A percentile compares a stretch with the other conserved stretches of the same genome.
Conservation (phyloP, 2,888 invertebrate genomes). For the Perithous albicinctus region DNA sequence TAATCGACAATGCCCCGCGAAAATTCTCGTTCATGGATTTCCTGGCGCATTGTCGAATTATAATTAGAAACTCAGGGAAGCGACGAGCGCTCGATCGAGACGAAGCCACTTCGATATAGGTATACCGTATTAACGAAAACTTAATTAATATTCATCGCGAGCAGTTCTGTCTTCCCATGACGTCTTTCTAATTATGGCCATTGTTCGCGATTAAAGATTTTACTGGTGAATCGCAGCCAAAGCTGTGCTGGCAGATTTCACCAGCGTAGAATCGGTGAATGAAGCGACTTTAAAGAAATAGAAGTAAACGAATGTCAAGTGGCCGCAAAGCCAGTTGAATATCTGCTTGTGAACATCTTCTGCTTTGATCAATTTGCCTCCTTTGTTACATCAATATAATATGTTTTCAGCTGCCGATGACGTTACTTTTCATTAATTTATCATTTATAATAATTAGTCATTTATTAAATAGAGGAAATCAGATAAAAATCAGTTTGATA, state of each 20-base stretch:
- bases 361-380: conserved; percentile 1
- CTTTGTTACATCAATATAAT: neutral
- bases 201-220: conserved; percentile 56
- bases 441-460: neutral
- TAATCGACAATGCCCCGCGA: conserved; percentile 9
- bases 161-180: conserved; percentile 47
- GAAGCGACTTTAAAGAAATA: conserved; percentile 1
- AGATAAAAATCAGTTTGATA: no score
- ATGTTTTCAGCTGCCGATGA: neutral
- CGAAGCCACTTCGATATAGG: conserved; percentile 9
- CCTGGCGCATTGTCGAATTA: conserved; percentile 54
- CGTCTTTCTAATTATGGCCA: conserved; percentile 61
- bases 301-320: conserved; percentile 7
- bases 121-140: conserved; percentile 64
- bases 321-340: neutral
- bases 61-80: conserved; percentile 49
- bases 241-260: conserved; percentile 11
- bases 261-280: conserved; percentile 18
- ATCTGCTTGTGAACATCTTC: conserved; percentile 16
- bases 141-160: conserved; percentile 78
- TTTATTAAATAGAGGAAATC: neutral
- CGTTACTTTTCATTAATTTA: neutral
- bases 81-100: conserved; percentile 30
- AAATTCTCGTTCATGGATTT: conserved; percentile 62
- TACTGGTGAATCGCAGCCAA: conserved; percentile 24